phyloP scores from a whole-genome alignment of 1,140 invertebrate genomes.

The Archivesica marissinica region DNA sequence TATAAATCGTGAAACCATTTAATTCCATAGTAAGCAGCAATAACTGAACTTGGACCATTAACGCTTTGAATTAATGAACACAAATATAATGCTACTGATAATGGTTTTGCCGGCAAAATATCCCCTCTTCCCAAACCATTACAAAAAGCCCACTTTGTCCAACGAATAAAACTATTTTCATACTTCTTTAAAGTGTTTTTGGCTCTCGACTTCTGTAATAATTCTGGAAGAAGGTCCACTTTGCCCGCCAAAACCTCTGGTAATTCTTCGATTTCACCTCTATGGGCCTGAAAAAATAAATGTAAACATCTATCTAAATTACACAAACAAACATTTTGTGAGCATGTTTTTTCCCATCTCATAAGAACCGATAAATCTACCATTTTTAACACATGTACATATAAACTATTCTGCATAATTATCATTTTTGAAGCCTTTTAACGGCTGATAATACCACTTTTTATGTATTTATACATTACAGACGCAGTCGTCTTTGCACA shows the following conservation, averaged over 20 bases:
- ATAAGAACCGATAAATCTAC: no score
- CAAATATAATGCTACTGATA: conserved; percentile 40
- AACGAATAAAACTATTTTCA: conserved; percentile 43
- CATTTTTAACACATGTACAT: no score
- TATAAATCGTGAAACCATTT: conserved; percentile 43
- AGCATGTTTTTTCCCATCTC: no score
- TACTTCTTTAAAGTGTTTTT: conserved; percentile 22
- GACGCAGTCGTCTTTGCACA: no score
- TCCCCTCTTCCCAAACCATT: conserved; percentile 34
- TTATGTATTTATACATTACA: no score
- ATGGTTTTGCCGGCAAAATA: conserved; percentile 40
- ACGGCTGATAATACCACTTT: no score
- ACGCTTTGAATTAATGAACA: conserved; percentile 39
- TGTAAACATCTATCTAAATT: no score
- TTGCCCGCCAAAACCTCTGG: conserved; percentile 44
- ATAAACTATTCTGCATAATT: no score
- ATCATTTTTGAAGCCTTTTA: no score
- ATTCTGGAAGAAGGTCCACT: conserved; percentile 26
- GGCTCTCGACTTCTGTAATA: conserved; percentile 26
- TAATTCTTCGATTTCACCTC: conserved; percentile 34
- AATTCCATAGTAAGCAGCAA: conserved; percentile 32
- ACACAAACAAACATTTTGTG: no score
- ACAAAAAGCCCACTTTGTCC: conserved; percentile 32
- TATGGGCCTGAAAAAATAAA: conserved; percentile 27
- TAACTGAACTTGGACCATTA: conserved; percentile 1